A percentile compares a stretch with the other conserved stretches of the same genome.
phyloP scores from a whole-genome alignment of 2,113 vertebrate species.

The Astatoreochromis straeleni region DNA sequence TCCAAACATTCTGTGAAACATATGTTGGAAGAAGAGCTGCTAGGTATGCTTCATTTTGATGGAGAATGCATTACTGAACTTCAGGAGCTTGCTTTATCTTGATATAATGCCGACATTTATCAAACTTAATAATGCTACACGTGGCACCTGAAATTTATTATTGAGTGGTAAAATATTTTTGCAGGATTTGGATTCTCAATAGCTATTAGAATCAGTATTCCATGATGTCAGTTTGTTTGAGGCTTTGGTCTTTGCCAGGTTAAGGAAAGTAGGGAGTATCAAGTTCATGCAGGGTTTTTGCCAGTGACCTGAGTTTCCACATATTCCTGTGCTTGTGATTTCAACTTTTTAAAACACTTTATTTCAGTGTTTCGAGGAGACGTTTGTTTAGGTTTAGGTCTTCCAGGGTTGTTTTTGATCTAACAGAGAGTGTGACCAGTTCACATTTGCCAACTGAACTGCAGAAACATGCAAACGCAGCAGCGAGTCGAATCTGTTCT shows the following conservation, averaged over 20 bases:
- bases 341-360: background rate
- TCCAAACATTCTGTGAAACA: background rate
- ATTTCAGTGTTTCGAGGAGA: background rate
- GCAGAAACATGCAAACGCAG: background rate
- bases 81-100: background rate
- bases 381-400: background rate
- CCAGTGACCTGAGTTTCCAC: background rate
- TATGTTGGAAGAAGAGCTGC: background rate
- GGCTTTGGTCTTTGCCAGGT: background rate
- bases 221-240: background rate
- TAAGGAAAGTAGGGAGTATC: background rate
- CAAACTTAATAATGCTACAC: background rate
- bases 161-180: background rate
- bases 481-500: background rate
- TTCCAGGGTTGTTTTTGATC: background rate
- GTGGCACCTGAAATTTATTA: background rate
- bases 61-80: background rate
- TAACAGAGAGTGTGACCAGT: background rate
- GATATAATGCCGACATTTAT: background rate
- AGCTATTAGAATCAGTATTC: background rate
- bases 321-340: background rate
- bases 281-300: background rate
- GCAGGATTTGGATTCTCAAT: background rate
- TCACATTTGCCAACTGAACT: background rate
- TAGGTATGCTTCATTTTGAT: background rate